Evolutionary conservation across 2,888 invertebrate genomes (phyloP), one percentile per base, ranked within the genome.

Genomic region (Buathra laborator): DNA sequence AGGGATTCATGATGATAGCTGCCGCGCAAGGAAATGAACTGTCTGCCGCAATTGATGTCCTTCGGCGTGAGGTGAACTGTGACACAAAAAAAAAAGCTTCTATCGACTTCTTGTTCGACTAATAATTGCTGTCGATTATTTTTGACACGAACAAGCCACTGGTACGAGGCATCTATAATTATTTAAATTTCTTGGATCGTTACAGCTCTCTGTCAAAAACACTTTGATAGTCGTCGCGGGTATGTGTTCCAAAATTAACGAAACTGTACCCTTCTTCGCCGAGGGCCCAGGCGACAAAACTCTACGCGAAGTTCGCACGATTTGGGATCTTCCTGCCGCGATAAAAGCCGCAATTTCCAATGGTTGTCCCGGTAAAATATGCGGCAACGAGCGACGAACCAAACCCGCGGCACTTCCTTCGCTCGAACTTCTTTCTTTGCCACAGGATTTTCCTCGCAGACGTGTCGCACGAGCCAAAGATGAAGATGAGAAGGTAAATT

Each of bases 1-100:
- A 89, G 29, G 92, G 92, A 44, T 92, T 89, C 74, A 37, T 91
- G 62, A 72, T 93, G 66, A 79, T 91, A 9, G 90, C 88, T 1
- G 81, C 80, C 6, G 72, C 84, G 1, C 76, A 86, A 3, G 81
- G 56, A 12, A 86, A 76, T 24, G 90, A 91, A 67, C 70, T 89
- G 10, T 24, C 83, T 2, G 72, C 83, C 1, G 81, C 79, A 3
- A 16, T 90, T 4, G 85, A 90, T 10, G 74, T 89, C 5, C 37
- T 92, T 6, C 88, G 85, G 3, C 86, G 66, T 24, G 89, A 90
- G 82, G 92, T 92, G 80, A 87, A 43, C 24, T 46, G 6, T 44
- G 51, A 5, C 51, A 16, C 66, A 14, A 14, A 74, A 53, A 74
- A 53, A 19, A 62, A 16, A 2, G 9, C 14, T 37, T 29, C 67